Evolutionary conservation across 2,797 vertebrate genomes (phyloP), one percentile per base, ranked within the genome.

Genomic region (Stomatorhinus walkeri): DNA sequence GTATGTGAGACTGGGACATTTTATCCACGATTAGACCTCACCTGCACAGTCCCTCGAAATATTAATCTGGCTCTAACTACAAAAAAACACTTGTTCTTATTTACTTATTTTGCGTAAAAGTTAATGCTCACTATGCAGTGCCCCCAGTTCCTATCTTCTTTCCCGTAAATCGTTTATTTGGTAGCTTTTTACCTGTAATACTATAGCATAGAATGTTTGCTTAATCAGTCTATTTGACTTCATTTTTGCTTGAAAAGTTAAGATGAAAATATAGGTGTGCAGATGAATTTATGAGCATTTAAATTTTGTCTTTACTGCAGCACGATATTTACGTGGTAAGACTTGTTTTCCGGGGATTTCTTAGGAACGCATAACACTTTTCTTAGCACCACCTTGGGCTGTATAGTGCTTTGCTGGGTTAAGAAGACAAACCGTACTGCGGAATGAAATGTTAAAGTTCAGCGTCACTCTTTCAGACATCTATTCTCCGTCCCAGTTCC

Each of bases 1-100:
- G 96, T 97, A 94, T 95, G 93, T 51, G 12, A 51, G 36, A 4
- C 22, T 5, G 22, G 10, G 36, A 2, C 72, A 43, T 79, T 36
- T 19, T n/a, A 6, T 6, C 6, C 16, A 19, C 72, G 36, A 7
- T 28, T 28, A 19, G 72, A n/a, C 12, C 36, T 79, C 16, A 43
- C 72, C 72, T 43, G 36, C 6, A 6, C 16, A 40, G 28, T 76
- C 68, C 10, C 0, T 76, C 1, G 5, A 76, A 14, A 76, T 36
- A 40, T 76, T 76, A 76, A 28, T 64, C 59, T 64, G 28, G 64
- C 64, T 32, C 4, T 79, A 43, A 46, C 3, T 43, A 43, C 16
- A 79, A 52, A 49, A 68, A 40, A n/a, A 19, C 72, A 43, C 68
- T 5, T 76, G 36, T 24, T 36, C 16, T 19, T 79, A 79, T 79